Evolutionary conservation across 1,140 invertebrate species (phyloP).

Genomic region (Hesperophylax magnus): DNA sequence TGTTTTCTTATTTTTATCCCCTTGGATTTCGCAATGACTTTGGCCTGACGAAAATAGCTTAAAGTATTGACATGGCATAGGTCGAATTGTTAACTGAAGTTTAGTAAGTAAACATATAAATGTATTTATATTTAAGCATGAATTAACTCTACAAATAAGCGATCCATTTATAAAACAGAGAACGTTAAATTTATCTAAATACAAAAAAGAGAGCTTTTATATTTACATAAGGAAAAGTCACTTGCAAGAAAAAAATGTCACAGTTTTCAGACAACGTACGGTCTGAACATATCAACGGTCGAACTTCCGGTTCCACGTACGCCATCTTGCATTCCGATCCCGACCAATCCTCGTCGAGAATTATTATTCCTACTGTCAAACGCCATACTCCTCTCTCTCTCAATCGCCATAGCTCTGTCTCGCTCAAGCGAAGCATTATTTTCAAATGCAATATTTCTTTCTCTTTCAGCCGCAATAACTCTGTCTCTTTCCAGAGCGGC

Average conservation of each 20-base stretch:
- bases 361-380: constrained; percentile 43
- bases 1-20: too few species aligned
- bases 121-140: too few species aligned
- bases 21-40: too few species aligned
- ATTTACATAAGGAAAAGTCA: background rate
- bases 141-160: too few species aligned
- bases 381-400: constrained; percentile 34
- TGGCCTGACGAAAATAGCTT: too few species aligned
- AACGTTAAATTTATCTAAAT: too few species aligned
- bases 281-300: constrained; percentile 69
- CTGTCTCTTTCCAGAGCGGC: background rate
- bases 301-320: constrained; percentile 57
- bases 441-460: constrained; percentile 35
- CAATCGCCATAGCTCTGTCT: constrained; percentile 28
- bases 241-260: constrained; percentile 40
- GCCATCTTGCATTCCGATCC: constrained; percentile 66
- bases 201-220: too few species aligned
- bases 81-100: too few species aligned
- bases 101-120: too few species aligned
- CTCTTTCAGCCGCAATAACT: constrained; percentile 21
- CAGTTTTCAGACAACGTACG: constrained; percentile 69
- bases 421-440: constrained; percentile 40
- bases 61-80: too few species aligned
- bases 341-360: constrained; percentile 65
- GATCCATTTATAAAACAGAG: too few species aligned